These are phyloP conservation scores for Dynastes grantii DNA, from an alignment of 2,888 invertebrate species.

Conservation along the genomic window DNA sequence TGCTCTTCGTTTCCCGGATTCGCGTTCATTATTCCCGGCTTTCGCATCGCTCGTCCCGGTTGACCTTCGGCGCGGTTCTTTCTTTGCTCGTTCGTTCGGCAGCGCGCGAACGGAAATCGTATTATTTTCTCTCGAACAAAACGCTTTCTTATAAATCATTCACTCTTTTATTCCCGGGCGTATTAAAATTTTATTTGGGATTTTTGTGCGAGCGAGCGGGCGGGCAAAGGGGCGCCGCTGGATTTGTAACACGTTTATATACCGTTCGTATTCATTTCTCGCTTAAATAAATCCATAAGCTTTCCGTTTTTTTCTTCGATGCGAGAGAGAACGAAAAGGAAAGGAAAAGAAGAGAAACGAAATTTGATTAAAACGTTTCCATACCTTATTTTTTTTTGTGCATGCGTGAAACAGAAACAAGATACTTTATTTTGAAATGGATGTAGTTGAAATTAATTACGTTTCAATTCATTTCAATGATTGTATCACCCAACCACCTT, in stretches of 20 bases:
- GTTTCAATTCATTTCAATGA: too few species aligned
- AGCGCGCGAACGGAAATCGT: slow-evolving; percentile 9
- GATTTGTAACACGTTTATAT: slow-evolving; percentile 18
- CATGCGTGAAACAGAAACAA: too few species aligned
- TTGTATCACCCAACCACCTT: too few species aligned
- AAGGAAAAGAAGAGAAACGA: neutral
- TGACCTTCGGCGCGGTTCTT: slow-evolving; percentile 3
- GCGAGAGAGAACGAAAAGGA: neutral
- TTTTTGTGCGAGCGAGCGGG: neutral
- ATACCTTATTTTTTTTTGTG: neutral
- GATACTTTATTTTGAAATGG: too few species aligned
- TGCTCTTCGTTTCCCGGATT: neutral
- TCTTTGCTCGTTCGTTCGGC: neutral
- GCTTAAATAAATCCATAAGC: slow-evolving; percentile 23
- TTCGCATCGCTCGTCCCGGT: neutral
- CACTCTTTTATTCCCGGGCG: slow-evolving; percentile 15
- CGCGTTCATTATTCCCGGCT: slow-evolving; percentile 3
- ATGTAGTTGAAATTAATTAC: too few species aligned
- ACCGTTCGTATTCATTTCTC: slow-evolving; percentile 19
- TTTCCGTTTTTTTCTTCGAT: neutral
- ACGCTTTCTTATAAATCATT: slow-evolving; percentile 43
- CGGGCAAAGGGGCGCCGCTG: neutral
- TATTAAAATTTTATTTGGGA: slow-evolving; percentile 45
- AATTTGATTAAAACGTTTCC: slow-evolving; percentile 17
- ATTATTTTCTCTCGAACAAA: slow-evolving; percentile 30